Base-by-base conservation (phyloP, 2,888 invertebrate species). In the Troides helena region DNA sequence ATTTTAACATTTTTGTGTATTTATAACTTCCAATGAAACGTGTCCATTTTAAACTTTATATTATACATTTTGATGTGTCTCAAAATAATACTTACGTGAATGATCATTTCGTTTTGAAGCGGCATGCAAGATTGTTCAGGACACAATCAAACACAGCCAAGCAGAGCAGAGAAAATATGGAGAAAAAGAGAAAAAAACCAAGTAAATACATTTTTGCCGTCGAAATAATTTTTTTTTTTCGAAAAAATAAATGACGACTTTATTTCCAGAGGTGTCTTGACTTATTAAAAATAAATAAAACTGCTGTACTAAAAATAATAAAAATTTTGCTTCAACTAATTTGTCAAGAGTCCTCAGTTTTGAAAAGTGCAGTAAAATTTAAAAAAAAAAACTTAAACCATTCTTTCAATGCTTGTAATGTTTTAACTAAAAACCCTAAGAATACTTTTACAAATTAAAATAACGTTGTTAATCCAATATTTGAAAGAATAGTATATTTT, bases 91-190 rank as follows among this genome's bases (percentile, higher is more conserved):
- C 95, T 95, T 95, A 95, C 95, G 95, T 95, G 95, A 94, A 94
- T 93, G 93, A 94, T 93, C 91, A 91, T 93, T 94, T 94, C 94
- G 94, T 93, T 93, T 95, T 94, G 95, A 95, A 95, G 95, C 95
- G 93, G 95, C 95, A 95, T 95, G 95, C 95, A 93, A 94, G 93
- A 94, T 94, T 95, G 95, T 95, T 94, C 94, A 94, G 95, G 95
- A 95, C 94, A 95, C 95, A 95, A 95, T 95, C 95, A 95, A 95
- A 95, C 95, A 95, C 95, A 95, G 95, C 94, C 95, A 96, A 96
- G 95, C 95, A 95, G 95, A 95, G 95, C 95, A 95, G 95, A 95
- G 95, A 95, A 95, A 94, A 94, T 94, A 95, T 95, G 94, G 93
- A 94, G 94, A 95, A 95, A 91, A 95, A 95, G 94, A 94, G 94